Percentiles rank a stretch among this genome's conserved stretches.
These are phyloP conservation scores for Mirza zaza DNA, from an alignment of 2,113 vertebrate species.

Conservation along the genomic window DNA sequence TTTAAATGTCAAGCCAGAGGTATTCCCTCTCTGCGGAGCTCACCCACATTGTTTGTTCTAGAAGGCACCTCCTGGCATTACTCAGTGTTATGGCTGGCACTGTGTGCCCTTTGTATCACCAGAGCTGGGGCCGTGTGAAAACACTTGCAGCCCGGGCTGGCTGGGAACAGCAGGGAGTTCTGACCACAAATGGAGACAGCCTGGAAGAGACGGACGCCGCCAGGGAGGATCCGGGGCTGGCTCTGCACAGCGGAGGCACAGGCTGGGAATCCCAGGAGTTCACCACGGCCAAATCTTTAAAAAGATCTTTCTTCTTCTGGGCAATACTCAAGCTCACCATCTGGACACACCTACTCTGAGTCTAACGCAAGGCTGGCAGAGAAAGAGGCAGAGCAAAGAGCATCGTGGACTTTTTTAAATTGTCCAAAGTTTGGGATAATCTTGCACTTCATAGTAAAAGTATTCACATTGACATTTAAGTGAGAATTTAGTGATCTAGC, in stretches of 20 bases:
- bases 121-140: slow-evolving; percentile 22
- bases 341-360: slow-evolving; percentile 49
- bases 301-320: slow-evolving; percentile 51
- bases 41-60: slow-evolving; percentile 69
- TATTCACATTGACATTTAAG: background rate
- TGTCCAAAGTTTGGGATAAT: background rate
- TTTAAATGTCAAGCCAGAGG: slow-evolving; percentile 76
- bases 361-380: slow-evolving; percentile 31
- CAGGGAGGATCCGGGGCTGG: background rate
- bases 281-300: slow-evolving; percentile 24
- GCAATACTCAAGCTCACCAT: slow-evolving; percentile 10
- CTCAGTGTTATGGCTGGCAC: slow-evolving; percentile 77
- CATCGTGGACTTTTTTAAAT: background rate
- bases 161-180: slow-evolving; percentile 16
- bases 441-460: background rate
- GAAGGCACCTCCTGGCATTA: slow-evolving; percentile 64
- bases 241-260: background rate
- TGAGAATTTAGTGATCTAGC: background rate
- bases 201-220: background rate
- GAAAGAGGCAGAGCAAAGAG: slow-evolving; percentile 41
- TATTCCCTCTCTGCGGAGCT: slow-evolving; percentile 67
- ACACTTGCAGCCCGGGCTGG: background rate
- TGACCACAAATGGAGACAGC: slow-evolving; percentile 31
- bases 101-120: background rate
- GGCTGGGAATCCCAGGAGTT: slow-evolving; percentile 50